Evolutionary conservation across 2,113 vertebrate genomes (phyloP).

Genomic region (Hemicordylus capensis): DNA sequence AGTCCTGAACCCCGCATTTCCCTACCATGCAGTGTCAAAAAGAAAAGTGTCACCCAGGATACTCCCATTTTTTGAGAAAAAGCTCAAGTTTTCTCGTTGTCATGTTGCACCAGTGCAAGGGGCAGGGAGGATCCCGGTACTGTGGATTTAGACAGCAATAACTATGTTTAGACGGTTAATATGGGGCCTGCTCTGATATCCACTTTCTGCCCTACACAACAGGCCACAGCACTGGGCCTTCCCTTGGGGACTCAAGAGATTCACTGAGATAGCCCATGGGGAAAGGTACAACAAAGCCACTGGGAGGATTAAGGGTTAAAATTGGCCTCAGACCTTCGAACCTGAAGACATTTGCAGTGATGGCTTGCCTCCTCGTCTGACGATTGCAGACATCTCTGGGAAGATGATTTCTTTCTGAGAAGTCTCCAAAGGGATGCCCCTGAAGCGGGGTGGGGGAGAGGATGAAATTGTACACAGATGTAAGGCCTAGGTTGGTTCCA

Average conservation of each 20-base stretch:
- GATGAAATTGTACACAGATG: constrained; percentile 6
- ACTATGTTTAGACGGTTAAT: neutral
- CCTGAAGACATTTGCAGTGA: constrained; percentile 45
- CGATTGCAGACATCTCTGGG: constrained; percentile 56
- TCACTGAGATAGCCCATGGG: neutral
- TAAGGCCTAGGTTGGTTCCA: neutral
- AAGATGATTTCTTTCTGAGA: constrained; percentile 64
- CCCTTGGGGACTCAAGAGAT: no score
- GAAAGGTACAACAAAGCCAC: neutral
- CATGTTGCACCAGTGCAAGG: neutral
- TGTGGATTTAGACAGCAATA: no score
- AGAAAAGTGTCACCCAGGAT: no score
- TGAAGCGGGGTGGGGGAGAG: constrained; percentile 50
- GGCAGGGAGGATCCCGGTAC: neutral
- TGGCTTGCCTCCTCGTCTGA: constrained; percentile 9
- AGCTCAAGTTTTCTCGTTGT: neutral
- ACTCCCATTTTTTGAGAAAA: neutral
- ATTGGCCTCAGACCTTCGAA: constrained; percentile 76
- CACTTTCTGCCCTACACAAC: neutral
- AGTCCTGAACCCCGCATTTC: no score
- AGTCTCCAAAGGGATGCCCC: constrained; percentile 70
- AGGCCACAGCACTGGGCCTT: neutral
- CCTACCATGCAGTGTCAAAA: no score
- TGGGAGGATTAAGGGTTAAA: neutral
- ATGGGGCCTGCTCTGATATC: no score